Evolutionary conservation across 2,888 invertebrate species (phyloP).

Genomic region (Abrostola triplasia): DNA sequence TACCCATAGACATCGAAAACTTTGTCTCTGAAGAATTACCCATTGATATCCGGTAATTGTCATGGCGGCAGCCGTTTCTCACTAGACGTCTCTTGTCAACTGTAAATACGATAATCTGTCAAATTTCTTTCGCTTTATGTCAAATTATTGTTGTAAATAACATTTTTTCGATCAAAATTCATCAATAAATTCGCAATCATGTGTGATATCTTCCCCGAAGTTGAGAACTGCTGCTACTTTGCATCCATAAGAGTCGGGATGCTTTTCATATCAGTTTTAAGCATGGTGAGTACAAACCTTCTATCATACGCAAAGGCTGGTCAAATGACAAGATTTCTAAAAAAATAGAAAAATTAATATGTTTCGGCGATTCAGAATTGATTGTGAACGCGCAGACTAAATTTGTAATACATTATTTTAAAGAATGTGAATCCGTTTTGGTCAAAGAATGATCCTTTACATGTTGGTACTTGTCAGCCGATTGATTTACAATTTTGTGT

Average conservation of each 20-base stretch:
- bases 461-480: slow-evolving; percentile 23
- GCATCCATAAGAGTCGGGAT: slow-evolving; percentile 62
- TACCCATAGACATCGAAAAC: too few species aligned
- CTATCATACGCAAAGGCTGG: neutral
- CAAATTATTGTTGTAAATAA: slow-evolving; percentile 23
- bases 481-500: slow-evolving; percentile 26
- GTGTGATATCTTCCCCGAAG: slow-evolving; percentile 74
- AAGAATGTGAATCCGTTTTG: neutral
- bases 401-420: neutral
- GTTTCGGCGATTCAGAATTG: neutral
- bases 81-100: neutral
- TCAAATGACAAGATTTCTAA: slow-evolving; percentile 1
- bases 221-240: slow-evolving; percentile 58
- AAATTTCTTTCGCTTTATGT: slow-evolving; percentile 10
- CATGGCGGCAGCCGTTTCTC: slow-evolving; percentile 4
- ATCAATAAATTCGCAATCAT: slow-evolving; percentile 48
- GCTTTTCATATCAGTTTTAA: slow-evolving; percentile 64
- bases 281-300: slow-evolving; percentile 64
- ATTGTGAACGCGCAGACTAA: neutral
- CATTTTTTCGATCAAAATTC: slow-evolving; percentile 15
- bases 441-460: slow-evolving; percentile 19
- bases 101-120: neutral
- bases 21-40: too few species aligned
- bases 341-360: neutral
- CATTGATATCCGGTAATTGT: neutral